phyloP scores from a whole-genome alignment of 2,888 invertebrate species.

The Pandemis corylana region DNA sequence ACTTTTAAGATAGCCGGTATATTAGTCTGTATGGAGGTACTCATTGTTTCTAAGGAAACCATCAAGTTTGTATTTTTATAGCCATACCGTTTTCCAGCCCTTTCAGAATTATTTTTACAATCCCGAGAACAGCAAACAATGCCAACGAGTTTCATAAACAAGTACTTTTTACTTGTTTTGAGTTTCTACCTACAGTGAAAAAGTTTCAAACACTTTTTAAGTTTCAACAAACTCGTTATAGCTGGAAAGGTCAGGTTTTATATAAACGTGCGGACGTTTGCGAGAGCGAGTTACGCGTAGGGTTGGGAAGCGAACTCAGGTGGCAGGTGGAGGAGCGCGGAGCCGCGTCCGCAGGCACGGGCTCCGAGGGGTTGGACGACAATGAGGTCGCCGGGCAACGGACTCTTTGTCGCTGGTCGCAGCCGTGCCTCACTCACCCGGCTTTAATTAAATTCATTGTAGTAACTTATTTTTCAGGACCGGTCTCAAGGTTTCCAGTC shows the following conservation, averaged over 20 bases:
- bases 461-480: slow-evolving; percentile 18
- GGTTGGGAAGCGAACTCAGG: not conserved
- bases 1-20: too few relatives aligned
- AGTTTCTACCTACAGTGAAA: not conserved
- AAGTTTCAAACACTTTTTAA: not conserved
- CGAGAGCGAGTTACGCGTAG: not conserved
- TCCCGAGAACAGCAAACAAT: not conserved
- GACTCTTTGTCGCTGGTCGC: slow-evolving; percentile 21
- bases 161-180: not conserved
- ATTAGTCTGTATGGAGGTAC: too few relatives aligned
- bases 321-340: not conserved
- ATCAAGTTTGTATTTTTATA: too few relatives aligned
- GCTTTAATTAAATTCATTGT: slow-evolving; percentile 36
- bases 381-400: slow-evolving; percentile 29
- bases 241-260: not conserved
- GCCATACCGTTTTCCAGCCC: too few relatives aligned
- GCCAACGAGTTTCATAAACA: not conserved
- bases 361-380: slow-evolving; percentile 12
- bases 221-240: not conserved
- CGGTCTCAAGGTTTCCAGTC: slow-evolving; percentile 7
- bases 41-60: too few relatives aligned
- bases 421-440: slow-evolving; percentile 21
- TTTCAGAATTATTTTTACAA: not conserved
- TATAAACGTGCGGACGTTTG: not conserved
- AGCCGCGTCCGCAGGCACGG: not conserved